Percentiles rank a stretch among this genome's conserved stretches.
Evolutionary conservation across 2,888 invertebrate species (phyloP).

Genomic region (Orchesellides sinensis): DNA sequence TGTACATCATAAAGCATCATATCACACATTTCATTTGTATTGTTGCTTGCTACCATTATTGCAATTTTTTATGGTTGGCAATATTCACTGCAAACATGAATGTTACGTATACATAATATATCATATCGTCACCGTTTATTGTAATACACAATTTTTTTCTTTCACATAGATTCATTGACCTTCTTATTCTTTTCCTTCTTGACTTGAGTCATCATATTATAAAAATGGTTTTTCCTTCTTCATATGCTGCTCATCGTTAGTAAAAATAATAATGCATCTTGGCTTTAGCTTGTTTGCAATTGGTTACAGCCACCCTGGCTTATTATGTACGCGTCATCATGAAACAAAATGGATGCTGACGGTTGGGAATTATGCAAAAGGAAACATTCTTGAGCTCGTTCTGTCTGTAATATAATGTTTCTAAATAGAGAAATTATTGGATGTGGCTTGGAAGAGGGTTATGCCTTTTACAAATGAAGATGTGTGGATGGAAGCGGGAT

Average conservation of each 20-base stretch:
- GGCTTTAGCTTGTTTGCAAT: too few relatives aligned
- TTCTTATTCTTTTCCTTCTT: not conserved
- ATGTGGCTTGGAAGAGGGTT: too few relatives aligned
- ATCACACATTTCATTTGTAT: not conserved
- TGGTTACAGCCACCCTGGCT: too few relatives aligned
- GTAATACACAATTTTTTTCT: not conserved
- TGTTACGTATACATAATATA: too few relatives aligned
- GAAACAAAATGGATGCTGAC: too few relatives aligned
- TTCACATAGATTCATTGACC: slow-evolving; percentile 4
- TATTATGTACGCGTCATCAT: too few relatives aligned
- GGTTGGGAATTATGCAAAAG: too few relatives aligned
- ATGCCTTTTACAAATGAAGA: not conserved
- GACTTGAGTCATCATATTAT: not conserved
- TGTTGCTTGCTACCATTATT: slow-evolving; percentile 9
- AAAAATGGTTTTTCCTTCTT: not conserved
- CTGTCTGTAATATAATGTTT: too few relatives aligned
- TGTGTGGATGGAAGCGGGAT: not conserved
- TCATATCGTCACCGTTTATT: slow-evolving; percentile 2
- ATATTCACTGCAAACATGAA: not conserved
- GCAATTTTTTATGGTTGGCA: not conserved
- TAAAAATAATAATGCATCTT: not conserved
- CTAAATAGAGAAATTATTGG: too few relatives aligned
- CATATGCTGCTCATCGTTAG: not conserved
- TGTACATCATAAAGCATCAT: not conserved
- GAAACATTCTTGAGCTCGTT: too few relatives aligned